Percentiles rank a stretch among this genome's conserved stretches.
phyloP scores from a whole-genome alignment of 2,888 invertebrate genomes.

The Ornithoptera priamus region DNA sequence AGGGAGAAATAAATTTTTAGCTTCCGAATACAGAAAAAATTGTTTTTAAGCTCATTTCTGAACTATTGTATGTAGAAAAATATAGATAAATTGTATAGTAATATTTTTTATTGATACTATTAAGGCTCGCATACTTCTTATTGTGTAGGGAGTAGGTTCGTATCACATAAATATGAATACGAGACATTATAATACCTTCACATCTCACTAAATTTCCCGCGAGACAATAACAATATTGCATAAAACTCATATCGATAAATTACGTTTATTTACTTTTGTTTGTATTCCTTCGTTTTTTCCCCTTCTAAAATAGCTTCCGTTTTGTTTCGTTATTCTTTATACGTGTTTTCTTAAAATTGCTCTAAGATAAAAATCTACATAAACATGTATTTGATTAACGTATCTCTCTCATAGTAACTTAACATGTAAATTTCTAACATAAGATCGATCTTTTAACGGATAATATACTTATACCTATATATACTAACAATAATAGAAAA shows the following conservation, averaged over 20 bases:
- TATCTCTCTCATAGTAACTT: neutral
- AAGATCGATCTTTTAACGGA: too few relatives aligned
- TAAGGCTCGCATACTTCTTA: constrained; percentile 2
- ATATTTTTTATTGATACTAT: neutral
- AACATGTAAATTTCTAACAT: too few relatives aligned
- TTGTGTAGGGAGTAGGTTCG: constrained; percentile 4
- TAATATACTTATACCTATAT: too few relatives aligned
- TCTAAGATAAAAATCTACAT: constrained; percentile 12
- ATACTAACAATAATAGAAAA: too few relatives aligned
- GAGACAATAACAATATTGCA: constrained; percentile 43
- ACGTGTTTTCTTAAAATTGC: constrained; percentile 11
- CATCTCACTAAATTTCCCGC: constrained; percentile 57
- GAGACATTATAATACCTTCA: constrained; percentile 38
- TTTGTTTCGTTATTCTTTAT: constrained; percentile 19
- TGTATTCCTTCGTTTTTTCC: constrained; percentile 29
- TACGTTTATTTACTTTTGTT: constrained; percentile 35
- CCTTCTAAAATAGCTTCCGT: constrained; percentile 31
- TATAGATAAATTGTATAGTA: neutral
- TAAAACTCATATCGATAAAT: constrained; percentile 35
- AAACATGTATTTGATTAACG: constrained; percentile 10
- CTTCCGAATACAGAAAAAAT: neutral
- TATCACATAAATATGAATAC: constrained; percentile 28
- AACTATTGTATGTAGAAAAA: neutral
- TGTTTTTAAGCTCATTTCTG: neutral
- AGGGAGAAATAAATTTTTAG: neutral